Evolutionary conservation across 2,797 vertebrate species (phyloP), one percentile per base, ranked within the genome.

Genomic region (Sebastolobus alascanus): DNA sequence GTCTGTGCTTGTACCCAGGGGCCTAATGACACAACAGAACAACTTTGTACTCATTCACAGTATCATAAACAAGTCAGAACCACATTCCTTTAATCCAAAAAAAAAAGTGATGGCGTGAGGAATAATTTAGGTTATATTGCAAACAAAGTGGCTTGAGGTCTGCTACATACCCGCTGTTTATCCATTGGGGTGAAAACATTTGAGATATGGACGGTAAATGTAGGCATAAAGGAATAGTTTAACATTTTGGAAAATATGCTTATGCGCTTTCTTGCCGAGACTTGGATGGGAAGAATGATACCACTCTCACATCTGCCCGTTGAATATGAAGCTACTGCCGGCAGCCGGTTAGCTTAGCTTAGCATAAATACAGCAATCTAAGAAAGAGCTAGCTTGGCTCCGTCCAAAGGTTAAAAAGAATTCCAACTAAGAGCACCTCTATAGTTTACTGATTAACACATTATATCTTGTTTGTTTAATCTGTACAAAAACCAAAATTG

Each of bases 11-110:
- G 73, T 40, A 84, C 79, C 75, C 81, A 35, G 60, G 82, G 80
- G 83, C 79, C 79, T 78, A 73, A 82, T 80, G 83, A 90, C 83
- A 83, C 73, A 75, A 90, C 67, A 79, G 50, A 88, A 85, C 82
- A 72, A 90, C 82, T 80, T 80, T 73, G 70, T 74, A 68, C 76
- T 86, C 69, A 73, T 73, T 84, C 73, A 80, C 22, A 72, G 70
- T 25, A 64, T 84, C 79, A 82, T 84, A 90, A 91, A 87, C 74
- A 87, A 90, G 80, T 74, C 63, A 81, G 46, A 74, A 68, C 63
- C 35, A 56, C 37, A 33, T 86, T 82, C 13, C 46, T 81, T 73
- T 73, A 9, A 59, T 74, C 25, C 5, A 33, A 70, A 77, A 71
- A 12, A 46, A 20, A 8, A 46, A 27, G 8, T 58, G 20, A 71